Conservation (phyloP, 1,140 invertebrate species). For the Tribolium madens region DNA sequence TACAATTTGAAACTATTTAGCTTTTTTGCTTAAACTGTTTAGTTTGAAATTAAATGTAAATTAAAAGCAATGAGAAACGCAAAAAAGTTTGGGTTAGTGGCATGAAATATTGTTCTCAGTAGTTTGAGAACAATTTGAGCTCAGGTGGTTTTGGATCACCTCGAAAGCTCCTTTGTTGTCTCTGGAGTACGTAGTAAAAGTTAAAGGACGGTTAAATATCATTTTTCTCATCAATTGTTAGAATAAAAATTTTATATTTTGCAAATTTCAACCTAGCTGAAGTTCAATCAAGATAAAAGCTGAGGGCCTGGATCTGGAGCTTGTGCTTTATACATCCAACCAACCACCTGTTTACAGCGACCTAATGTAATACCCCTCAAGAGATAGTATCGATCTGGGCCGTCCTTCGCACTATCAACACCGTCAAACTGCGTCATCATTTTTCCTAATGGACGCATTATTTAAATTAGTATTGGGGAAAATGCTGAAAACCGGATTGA, state of each 20-base stretch:
- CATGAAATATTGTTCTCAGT: conserved; percentile 26
- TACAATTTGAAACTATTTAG: too few relatives aligned
- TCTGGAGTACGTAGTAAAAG: conserved; percentile 28
- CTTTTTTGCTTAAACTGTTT: too few relatives aligned
- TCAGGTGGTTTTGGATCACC: conserved; percentile 29
- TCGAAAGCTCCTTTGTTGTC: conserved; percentile 23
- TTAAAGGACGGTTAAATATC: conserved; percentile 11
- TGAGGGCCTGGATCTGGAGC: conserved; percentile 12
- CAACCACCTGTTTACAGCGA: conserved; percentile 32
- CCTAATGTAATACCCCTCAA: conserved; percentile 38
- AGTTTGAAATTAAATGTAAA: conserved; percentile 7
- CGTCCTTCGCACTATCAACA: conserved; percentile 26
- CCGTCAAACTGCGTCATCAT: conserved; percentile 21
- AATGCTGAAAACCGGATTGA: background rate
- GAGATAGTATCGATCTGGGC: conserved; percentile 25
- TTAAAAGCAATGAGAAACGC: background rate
- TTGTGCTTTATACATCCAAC: conserved; percentile 9
- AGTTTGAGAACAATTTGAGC: conserved; percentile 32
- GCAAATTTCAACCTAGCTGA: background rate
- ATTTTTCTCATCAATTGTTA: background rate
- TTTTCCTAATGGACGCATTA: conserved; percentile 5
- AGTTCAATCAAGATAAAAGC: conserved; percentile 31
- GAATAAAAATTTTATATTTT: background rate
- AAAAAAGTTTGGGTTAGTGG: conserved; percentile 27
- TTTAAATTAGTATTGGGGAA: background rate